Evolutionary conservation across 1,140 invertebrate species (phyloP), one percentile per base, ranked within the genome.

Genomic region (Bombus picipes): DNA sequence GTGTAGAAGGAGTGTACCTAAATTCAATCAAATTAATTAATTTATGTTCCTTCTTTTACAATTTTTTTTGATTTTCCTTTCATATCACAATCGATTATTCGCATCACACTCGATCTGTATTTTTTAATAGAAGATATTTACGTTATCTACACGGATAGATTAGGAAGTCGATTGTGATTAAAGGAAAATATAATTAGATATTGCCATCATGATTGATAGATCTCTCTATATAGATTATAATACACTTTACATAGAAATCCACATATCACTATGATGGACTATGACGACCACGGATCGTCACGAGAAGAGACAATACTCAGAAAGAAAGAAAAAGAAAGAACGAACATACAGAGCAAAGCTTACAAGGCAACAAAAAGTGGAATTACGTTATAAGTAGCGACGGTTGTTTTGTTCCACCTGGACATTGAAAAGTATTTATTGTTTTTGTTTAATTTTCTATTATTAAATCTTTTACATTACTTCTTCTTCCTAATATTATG

Each of bases 1-100:
- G 96, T 97, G 94, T 98, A 98, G 94, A 97, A 98, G 71, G 98
- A 97, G 93, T 98, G 98, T 74, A 98, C 96, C 96, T 96, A 89
- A 76, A 82, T 84, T 87, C 32, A 66, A 62, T 25, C 34, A 47
- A 53, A 32, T 47, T 68, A 37, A 71, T 89, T 18, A 41, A n/a
- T 32, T 72, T 15, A 34, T 2, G 3, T 22, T 25, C 5, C 28
- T 28, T 28, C 12, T 4, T 32, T 12, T 3, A 2, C 3, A 22
- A 32, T 34, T 18, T 32, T 5, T 1, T 53, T 22, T 41, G 3
- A 25, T 43, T 25, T 66, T n/a, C 68, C 41, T 78, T 73, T 65
- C 66, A 8, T 25, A 12, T 85, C 83, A 73, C 83, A 65, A 59
- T 53, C 18, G 34, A 59, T 12, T 25, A 53, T 22, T 53, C 47